These are phyloP conservation scores for Fopius arisanus DNA, from an alignment of 1,140 invertebrate genomes.

Conservation along the genomic window DNA sequence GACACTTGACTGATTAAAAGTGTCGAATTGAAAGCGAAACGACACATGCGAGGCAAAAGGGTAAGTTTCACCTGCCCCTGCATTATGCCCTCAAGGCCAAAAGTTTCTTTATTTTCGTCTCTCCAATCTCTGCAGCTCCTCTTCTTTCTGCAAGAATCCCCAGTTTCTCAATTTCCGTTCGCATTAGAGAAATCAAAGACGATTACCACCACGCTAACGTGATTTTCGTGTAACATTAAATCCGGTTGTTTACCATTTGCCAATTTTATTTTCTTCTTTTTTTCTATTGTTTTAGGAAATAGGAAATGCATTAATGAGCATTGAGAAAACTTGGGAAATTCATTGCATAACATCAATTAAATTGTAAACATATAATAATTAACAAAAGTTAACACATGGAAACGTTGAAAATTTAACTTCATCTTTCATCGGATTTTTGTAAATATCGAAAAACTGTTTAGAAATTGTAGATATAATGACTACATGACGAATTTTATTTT, in stretches of 20 bases:
- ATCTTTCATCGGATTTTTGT: no score
- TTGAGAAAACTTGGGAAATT: neutral
- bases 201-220: constrained; percentile 43
- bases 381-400: no score
- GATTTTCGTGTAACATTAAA: neutral
- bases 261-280: neutral
- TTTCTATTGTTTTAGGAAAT: neutral
- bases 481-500: no score
- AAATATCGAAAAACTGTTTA: no score
- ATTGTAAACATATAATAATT: no score
- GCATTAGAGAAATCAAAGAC: constrained; percentile 59
- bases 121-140: neutral
- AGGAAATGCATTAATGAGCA: neutral
- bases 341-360: neutral
- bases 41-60: constrained; percentile 11
- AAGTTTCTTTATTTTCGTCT: constrained; percentile 35
- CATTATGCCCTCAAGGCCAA: constrained; percentile 42
- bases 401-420: no score
- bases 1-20: neutral
- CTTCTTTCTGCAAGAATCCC: constrained; percentile 37
- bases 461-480: no score
- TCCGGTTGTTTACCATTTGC: neutral
- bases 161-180: constrained; percentile 61
- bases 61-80: constrained; percentile 42
- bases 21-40: constrained; percentile 26